Percentiles rank a stretch among this genome's conserved stretches.
Conservation (phyloP, 2,113 vertebrate genomes). For the Bungarus multicinctus region DNA sequence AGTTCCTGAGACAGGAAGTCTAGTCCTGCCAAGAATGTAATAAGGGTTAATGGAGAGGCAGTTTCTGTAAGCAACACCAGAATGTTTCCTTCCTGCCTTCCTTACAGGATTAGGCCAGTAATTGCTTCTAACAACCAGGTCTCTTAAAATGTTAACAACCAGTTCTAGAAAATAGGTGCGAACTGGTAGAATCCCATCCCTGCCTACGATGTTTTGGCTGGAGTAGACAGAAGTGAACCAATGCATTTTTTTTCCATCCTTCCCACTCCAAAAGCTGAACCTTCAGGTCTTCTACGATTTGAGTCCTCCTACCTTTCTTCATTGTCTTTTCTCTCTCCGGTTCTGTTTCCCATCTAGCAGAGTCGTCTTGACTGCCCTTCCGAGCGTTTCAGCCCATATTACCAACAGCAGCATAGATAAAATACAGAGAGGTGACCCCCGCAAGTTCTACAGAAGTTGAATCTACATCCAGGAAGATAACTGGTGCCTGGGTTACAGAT, state of each 20-base stretch:
- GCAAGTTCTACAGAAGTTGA: neutral
- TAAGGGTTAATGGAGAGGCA: too few relatives aligned
- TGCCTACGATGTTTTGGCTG: neutral
- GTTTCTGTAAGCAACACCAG: too few relatives aligned
- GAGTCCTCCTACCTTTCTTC: neutral
- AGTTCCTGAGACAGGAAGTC: too few relatives aligned
- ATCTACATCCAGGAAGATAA: constrained; percentile 59
- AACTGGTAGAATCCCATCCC: too few relatives aligned
- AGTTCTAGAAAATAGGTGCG: too few relatives aligned
- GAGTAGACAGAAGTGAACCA: neutral
- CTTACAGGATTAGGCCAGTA: too few relatives aligned
- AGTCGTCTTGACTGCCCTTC: neutral
- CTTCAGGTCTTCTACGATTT: neutral
- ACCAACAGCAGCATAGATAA: neutral
- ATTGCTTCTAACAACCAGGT: too few relatives aligned
- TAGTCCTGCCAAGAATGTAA: too few relatives aligned
- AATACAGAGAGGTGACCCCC: constrained; percentile 14
- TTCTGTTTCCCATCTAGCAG: neutral
- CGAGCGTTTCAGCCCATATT: accelerated
- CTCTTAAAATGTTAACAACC: too few relatives aligned
- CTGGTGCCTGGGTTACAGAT: constrained; percentile 48
- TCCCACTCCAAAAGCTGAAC: too few relatives aligned
- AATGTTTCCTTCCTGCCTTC: too few relatives aligned
- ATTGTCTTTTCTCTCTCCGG: too few relatives aligned
- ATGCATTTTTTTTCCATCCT: neutral